Base-by-base conservation (phyloP, 2,888 invertebrate species). In the Brenthis hecate region DNA sequence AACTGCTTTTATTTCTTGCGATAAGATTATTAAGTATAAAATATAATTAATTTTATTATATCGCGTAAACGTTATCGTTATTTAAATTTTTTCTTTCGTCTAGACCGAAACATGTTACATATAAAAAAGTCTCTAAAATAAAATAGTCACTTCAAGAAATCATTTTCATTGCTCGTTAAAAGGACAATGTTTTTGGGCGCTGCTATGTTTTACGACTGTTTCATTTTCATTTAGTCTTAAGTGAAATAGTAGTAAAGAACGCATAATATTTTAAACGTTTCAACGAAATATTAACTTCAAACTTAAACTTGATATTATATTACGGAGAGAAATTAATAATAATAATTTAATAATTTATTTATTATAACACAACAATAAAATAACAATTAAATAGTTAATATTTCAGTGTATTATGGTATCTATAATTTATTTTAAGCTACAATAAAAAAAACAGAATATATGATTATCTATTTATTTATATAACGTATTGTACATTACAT, bases 21-120 rank as follows among this genome's bases (percentile, higher is more conserved):
- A 48, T 56, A 56, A 47, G 13, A 11, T 43, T 43, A 43, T 43
- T 43, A 43, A 64, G 8, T 50, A 56, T 48, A 19, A 50, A 56
- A 56, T 65, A 36, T 56, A 65, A 55, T 54, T 55, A 54, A 8
- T 66, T 54, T 55, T 60, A 54, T 58, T 58, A 32, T 36, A 47
- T 48, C 54, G 28, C 58, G n/a, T 66, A 13, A 6, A 58, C 28
- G 43, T 60, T 66, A 60, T 66, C 48, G 54, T 60, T 53, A 60
- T 56, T 66, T 19, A 66, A 66, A 61, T 19, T 53, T 19, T 3
- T 48, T 61, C 51, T 56, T 36, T 56, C 55, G 66, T 66, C 66
- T 66, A 66, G 66, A 67, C 66, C 14, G 13, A 56, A 67, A 67
- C 23, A 23, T 19, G 28, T 66, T 66, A 66, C 23, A 55, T 51